Evolutionary conservation across 2,888 invertebrate species (phyloP), one percentile per base, ranked within the genome.

Genomic region (Eupsilia transversa): DNA sequence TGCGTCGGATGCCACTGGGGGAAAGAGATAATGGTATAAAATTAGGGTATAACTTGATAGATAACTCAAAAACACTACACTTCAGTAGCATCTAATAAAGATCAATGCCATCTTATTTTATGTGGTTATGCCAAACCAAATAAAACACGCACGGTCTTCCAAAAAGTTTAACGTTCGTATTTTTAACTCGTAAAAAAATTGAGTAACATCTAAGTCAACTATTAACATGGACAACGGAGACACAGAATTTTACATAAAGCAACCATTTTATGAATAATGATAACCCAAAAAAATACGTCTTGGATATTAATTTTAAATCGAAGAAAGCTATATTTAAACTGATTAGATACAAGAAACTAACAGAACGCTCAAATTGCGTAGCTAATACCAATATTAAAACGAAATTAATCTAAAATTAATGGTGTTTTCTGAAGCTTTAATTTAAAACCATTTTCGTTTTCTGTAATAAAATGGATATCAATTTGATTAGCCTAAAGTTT

Each of bases 401-500:
- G 10, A 20, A 67, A 30, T 73, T 69, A 60, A 82, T 78, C 52
- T 82, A 46, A 70, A 73, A 68, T 71, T 52, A 83, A 85, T 68
- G 57, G 43, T 30, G 27, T 68, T 61, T 59, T 71, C 54, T 52
- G 35, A 65, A 71, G 67, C 30, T 68, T 67, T 71, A 43, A 72
- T 57, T 64, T 70, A 56, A 67, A 61, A 57, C 59, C 72, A 33
- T 65, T 17, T 20, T 64, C 56, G 66, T 72, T 85, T 64, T 70
- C 52, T 59, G 52, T 75, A 81, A 61, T 69, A 68, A 68, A 80
- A 80, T 52, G 41, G 41, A 71, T 66, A 69, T 56, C 35, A 60
- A 65, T 68, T 85, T 68, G 63, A 82, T 82, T 59, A 68, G 64
- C 30, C 14, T 61, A 43, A 79, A 77, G 57, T 82, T 70, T 72